Evolutionary conservation across 2,888 invertebrate species (phyloP).

Genomic region (Oasisia sp.): DNA sequence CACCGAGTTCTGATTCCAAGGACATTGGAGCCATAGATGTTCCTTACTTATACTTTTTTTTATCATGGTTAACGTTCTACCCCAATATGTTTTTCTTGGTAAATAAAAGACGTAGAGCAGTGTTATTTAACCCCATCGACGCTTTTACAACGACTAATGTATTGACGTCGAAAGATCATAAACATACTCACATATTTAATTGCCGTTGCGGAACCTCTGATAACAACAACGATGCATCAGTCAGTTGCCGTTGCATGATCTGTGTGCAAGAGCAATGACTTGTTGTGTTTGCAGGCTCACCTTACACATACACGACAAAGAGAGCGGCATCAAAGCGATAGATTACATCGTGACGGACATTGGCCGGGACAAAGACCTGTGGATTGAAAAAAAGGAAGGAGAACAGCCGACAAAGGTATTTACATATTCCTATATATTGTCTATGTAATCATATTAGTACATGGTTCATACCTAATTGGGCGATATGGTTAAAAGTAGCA

Average conservation of each 20-base stretch:
- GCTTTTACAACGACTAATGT: background rate
- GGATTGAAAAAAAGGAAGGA: background rate
- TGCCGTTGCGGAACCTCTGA: background rate
- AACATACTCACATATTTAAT: background rate
- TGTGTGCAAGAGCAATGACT: background rate
- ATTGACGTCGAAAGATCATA: background rate
- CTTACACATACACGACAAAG: background rate
- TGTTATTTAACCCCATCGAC: background rate
- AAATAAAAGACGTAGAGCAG: too few relatives aligned
- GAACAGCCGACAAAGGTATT: background rate
- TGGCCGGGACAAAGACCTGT: background rate
- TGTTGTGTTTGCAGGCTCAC: background rate
- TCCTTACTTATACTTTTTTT: too few relatives aligned
- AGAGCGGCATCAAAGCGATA: conserved; percentile 17
- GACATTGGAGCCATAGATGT: too few relatives aligned
- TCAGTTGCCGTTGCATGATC: background rate
- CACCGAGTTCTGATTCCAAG: too few relatives aligned
- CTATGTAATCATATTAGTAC: background rate
- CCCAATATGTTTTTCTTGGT: too few relatives aligned
- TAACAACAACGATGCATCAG: background rate
- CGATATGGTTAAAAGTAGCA: background rate
- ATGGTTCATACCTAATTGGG: too few relatives aligned
- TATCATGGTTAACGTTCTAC: too few relatives aligned
- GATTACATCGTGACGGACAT: background rate
- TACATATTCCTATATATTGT: background rate